phyloP scores from a whole-genome alignment of 2,888 invertebrate species.

The Morpho deidamia region DNA sequence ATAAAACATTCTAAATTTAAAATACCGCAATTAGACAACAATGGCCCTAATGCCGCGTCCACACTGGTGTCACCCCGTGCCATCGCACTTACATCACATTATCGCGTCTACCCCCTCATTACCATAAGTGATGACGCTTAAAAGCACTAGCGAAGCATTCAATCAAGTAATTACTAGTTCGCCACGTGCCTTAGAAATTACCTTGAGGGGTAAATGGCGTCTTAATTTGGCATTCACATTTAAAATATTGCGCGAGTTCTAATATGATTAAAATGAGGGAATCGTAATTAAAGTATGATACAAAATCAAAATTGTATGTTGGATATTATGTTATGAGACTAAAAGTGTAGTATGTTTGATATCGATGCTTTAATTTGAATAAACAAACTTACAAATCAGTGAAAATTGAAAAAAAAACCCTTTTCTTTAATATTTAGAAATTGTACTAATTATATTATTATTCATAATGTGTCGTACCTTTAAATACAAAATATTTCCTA shows the following conservation, averaged over 20 bases:
- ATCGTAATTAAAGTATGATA: too few species aligned
- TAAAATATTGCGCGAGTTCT: background rate
- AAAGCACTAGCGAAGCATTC: constrained; percentile 67
- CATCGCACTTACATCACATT: constrained; percentile 64
- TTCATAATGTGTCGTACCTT: background rate
- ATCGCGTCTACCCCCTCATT: constrained; percentile 61
- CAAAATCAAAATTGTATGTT: too few species aligned
- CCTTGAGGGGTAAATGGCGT: constrained; percentile 7
- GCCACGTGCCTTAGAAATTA: constrained; percentile 41
- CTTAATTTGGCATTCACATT: constrained; percentile 2
- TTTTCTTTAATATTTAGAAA: background rate
- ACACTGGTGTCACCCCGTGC: constrained; percentile 50
- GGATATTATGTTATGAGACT: too few species aligned
- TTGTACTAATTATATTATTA: background rate
- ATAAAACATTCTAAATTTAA: constrained; percentile 33
- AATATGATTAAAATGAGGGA: too few species aligned
- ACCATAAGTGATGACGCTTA: constrained; percentile 73
- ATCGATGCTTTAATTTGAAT: too few species aligned
- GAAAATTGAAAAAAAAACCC: too few species aligned
- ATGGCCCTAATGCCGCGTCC: constrained; percentile 60
- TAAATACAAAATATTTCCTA: too few species aligned
- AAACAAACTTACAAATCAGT: too few species aligned
- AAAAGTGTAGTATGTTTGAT: too few species aligned
- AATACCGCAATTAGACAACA: constrained; percentile 54
- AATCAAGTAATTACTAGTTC: constrained; percentile 73